phyloP scores from a whole-genome alignment of 2,113 vertebrate species.

The Oryzias melastigma region DNA sequence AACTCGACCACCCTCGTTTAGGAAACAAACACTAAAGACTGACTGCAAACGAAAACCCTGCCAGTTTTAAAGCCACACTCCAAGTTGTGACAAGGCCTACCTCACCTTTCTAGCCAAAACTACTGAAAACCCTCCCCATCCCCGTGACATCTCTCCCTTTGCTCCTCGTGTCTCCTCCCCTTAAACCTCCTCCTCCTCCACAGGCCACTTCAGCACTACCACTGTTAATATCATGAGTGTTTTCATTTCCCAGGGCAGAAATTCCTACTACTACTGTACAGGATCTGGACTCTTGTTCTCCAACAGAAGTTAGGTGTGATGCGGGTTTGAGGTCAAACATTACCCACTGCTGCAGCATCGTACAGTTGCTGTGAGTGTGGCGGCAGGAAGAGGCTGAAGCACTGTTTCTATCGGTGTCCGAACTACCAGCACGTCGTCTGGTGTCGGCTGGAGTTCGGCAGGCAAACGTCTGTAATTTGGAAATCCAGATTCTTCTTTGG shows the following conservation, averaged over 20 bases:
- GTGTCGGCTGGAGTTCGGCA: conserved; percentile 30
- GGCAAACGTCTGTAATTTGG: conserved; percentile 33
- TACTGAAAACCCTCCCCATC: conserved; percentile 70
- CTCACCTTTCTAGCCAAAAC: conserved; percentile 82
- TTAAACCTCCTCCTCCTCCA: conserved; percentile 20
- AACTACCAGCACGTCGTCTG: conserved; percentile 50
- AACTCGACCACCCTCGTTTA: conserved; percentile 44
- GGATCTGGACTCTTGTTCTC: conserved; percentile 29
- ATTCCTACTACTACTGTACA: conserved; percentile 62
- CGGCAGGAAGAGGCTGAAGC: conserved; percentile 23
- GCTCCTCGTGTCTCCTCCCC: conserved; percentile 15
- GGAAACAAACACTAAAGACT: conserved; percentile 62
- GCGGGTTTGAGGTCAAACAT: conserved; percentile 7
- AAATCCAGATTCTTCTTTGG: conserved; percentile 19
- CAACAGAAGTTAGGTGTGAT: conserved; percentile 2
- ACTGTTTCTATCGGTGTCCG: conserved; percentile 37
- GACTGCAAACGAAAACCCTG: conserved; percentile 72
- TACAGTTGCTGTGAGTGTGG: conserved; percentile 15
- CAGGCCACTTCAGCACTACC: conserved; percentile 54
- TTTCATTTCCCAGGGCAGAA: conserved; percentile 62
- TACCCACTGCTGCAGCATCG: conserved; percentile 24
- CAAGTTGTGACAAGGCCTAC: conserved; percentile 80
- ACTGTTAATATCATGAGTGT: conserved; percentile 56
- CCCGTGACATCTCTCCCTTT: conserved; percentile 17
- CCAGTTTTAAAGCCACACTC: conserved; percentile 79